Percentiles rank a stretch among this genome's conserved stretches.
Conservation (phyloP, 2,113 vertebrate genomes). For the Hippocampus mohnikei region DNA sequence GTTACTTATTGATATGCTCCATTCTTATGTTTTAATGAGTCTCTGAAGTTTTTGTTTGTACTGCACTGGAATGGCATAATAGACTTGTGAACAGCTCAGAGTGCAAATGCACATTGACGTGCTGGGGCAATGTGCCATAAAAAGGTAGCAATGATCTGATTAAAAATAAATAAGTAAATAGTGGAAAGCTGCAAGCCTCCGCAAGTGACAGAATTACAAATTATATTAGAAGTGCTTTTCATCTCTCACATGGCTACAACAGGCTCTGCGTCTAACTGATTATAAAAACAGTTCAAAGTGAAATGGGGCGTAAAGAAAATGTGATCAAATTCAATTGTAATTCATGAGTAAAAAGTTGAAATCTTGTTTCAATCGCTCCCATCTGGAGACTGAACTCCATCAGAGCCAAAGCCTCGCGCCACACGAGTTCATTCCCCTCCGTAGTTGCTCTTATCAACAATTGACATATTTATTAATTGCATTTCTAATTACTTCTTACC, state of each 20-base stretch:
- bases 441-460: neutral
- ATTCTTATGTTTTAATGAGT: neutral
- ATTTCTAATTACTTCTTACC: too few relatives aligned
- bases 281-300: neutral
- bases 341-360: neutral
- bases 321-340: neutral
- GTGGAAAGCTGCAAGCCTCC: neutral
- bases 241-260: neutral
- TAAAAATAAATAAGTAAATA: constrained; percentile 13
- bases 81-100: constrained; percentile 2
- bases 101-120: constrained; percentile 9
- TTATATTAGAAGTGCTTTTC: neutral
- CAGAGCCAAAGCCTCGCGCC: neutral
- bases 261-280: neutral
- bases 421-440: neutral
- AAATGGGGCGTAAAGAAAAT: neutral
- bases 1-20: neutral
- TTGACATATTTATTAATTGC: neutral
- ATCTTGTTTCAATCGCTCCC: neutral
- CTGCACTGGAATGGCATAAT: constrained; percentile 5
- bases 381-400: neutral
- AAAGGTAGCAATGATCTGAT: constrained; percentile 14
- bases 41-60: constrained; percentile 1
- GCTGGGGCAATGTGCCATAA: constrained; percentile 10
- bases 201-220: constrained; percentile 2